A percentile compares a stretch with the other conserved stretches of the same genome.
These are phyloP conservation scores for Aphidius colemani DNA, from an alignment of 2,888 invertebrate genomes.

Conservation along the genomic window DNA sequence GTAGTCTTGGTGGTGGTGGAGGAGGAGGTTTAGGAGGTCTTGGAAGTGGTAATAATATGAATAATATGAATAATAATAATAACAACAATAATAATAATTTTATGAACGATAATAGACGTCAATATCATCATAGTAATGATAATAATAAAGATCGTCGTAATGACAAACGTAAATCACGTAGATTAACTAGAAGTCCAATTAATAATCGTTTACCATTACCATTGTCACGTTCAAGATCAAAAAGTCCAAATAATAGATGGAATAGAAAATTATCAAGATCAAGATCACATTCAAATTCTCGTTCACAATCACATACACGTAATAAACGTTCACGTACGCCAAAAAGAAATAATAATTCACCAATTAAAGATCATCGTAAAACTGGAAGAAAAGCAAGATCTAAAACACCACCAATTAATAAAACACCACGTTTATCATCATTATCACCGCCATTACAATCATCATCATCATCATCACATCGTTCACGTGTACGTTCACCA, in stretches of 20 bases:
- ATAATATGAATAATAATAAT: too few relatives aligned
- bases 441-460: constrained; percentile 52
- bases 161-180: constrained; percentile 58
- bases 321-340: constrained; percentile 60
- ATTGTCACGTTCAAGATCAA: constrained; percentile 64
- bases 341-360: constrained; percentile 60
- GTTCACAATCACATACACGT: constrained; percentile 61
- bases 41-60: too few relatives aligned
- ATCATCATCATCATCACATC: constrained; percentile 54
- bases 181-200: constrained; percentile 52
- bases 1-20: too few relatives aligned
- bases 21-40: too few relatives aligned
- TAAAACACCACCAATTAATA: constrained; percentile 56
- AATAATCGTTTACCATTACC: constrained; percentile 46
- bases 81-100: too few relatives aligned
- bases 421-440: constrained; percentile 49
- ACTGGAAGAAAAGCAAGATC: constrained; percentile 61
- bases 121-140: constrained; percentile 59
- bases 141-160: constrained; percentile 61
- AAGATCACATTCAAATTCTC: constrained; percentile 61
- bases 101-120: too few relatives aligned
- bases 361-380: constrained; percentile 55
- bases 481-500: constrained; percentile 50
- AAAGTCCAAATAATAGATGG: constrained; percentile 64
- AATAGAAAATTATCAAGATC: constrained; percentile 47